Evolutionary conservation across 2,888 invertebrate species (phyloP).

Genomic region (Cantharis flavilabris): DNA sequence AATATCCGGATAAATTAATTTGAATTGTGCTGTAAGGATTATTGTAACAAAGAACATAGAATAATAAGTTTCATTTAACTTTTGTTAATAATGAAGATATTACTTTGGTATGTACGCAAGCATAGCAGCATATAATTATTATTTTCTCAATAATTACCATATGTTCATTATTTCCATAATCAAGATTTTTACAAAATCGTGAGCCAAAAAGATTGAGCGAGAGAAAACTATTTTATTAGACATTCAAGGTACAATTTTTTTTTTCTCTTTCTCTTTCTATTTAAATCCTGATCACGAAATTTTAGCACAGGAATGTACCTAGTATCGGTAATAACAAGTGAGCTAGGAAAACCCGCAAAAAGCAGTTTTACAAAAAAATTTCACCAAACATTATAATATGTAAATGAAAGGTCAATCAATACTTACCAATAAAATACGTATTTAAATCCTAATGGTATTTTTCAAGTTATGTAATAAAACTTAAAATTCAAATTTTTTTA

Average conservation of each 20-base stretch:
- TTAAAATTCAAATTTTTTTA: neutral
- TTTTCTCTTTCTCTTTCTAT: too few relatives aligned
- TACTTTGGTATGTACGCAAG: neutral
- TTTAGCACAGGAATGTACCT: too few relatives aligned
- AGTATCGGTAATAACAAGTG: neutral
- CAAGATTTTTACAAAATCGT: too few relatives aligned
- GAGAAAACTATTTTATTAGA: too few relatives aligned
- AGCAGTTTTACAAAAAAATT: neutral
- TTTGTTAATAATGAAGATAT: too few relatives aligned
- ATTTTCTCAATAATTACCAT: neutral
- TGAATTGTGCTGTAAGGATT: neutral
- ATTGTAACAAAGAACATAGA: neutral
- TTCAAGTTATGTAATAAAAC: neutral
- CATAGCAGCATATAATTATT: neutral
- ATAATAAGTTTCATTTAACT: neutral
- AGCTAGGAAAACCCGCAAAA: neutral
- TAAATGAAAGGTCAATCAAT: neutral
- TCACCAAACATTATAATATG: neutral
- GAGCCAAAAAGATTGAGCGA: too few relatives aligned
- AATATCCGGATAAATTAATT: neutral
- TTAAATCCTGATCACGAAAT: too few relatives aligned
- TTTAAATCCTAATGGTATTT: neutral
- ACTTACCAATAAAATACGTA: neutral
- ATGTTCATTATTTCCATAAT: neutral
- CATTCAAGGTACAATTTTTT: too few relatives aligned